Conservation (phyloP, 37 sponge, comb jelly and placozoan genomes). For the Oscarella lobularis region DNA sequence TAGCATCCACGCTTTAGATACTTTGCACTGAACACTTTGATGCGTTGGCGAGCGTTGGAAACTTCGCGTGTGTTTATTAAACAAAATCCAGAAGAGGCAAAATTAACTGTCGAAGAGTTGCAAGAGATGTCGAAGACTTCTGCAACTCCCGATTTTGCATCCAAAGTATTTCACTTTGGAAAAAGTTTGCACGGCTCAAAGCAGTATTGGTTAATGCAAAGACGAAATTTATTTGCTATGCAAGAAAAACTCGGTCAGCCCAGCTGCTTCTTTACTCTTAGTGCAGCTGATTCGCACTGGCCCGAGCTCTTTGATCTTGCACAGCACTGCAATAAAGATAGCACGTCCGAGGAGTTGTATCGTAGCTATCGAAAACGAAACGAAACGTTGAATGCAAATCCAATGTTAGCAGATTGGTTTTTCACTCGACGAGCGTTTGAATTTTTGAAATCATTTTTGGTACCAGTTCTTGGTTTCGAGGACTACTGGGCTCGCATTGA, state of each 20-base stretch:
- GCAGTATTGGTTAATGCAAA: conserved; percentile 35
- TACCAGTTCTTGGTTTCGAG: no score
- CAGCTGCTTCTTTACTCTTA: conserved; percentile 13
- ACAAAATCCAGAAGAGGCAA: conserved; percentile 14
- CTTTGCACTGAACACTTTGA: conserved; percentile 29
- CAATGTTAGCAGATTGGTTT: conserved; percentile 20
- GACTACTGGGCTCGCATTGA: no score
- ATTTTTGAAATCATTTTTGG: conserved; percentile 12
- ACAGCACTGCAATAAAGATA: neutral
- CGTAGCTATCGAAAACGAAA: no score
- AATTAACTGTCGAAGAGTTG: conserved; percentile 18
- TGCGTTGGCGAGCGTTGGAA: conserved; percentile 21
- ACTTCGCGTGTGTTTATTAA: conserved; percentile 4
- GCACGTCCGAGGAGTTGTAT: no score
- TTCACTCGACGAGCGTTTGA: conserved; percentile 1
- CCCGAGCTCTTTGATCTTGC: conserved; percentile 11
- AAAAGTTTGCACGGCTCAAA: conserved; percentile 20
- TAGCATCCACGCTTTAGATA: conserved; percentile 19
- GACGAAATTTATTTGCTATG: conserved; percentile 26
- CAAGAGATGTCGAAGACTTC: conserved; percentile 34
- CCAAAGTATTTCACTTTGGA: conserved; percentile 24
- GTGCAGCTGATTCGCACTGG: conserved; percentile 29
- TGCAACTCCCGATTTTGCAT: conserved; percentile 23
- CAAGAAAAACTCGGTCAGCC: conserved; percentile 33
- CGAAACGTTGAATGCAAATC: conserved; percentile 13